phyloP scores from a whole-genome alignment of 64 coral and sea anemone species.

The Montipora sp. region DNA sequence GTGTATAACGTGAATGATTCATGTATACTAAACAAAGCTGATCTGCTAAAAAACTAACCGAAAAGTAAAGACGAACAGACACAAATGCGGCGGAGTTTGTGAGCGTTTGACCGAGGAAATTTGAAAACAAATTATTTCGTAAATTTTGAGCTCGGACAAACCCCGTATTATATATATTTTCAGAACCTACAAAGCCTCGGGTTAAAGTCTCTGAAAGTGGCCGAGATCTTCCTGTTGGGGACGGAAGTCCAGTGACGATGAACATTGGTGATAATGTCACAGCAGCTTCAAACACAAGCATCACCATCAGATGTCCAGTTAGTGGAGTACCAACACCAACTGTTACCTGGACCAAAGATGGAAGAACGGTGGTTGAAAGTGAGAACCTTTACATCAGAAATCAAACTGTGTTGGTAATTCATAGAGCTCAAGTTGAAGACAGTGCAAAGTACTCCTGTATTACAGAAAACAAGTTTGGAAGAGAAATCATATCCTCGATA shows the following conservation, averaged over 20 bases:
- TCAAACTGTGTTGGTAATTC: constrained; percentile 15
- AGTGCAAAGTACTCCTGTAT: constrained; percentile 71
- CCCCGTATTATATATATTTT: too few species aligned
- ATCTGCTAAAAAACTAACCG: too few species aligned
- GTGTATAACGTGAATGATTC: too few species aligned
- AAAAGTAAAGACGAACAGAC: too few species aligned
- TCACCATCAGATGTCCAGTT: constrained; percentile 51
- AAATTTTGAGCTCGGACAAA: neutral
- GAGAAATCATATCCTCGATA: constrained; percentile 35
- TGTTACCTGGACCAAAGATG: constrained; percentile 55
- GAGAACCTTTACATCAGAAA: neutral
- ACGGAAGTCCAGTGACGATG: constrained; percentile 38
- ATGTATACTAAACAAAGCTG: too few species aligned
- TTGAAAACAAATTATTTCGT: neutral
- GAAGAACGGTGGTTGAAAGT: neutral
- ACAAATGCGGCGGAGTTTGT: too few species aligned
- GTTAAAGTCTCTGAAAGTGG: constrained; percentile 44
- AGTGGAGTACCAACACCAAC: constrained; percentile 58
- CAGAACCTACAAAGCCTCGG: constrained; percentile 76
- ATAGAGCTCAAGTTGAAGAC: neutral
- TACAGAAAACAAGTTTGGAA: constrained; percentile 64
- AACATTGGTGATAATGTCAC: constrained; percentile 54
- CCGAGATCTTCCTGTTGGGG: constrained; percentile 48
- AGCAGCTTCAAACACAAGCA: constrained; percentile 64
- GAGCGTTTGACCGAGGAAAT: too few species aligned